Conservation (phyloP, 2,113 vertebrate genomes). For the Neopipo cinnamomea region DNA sequence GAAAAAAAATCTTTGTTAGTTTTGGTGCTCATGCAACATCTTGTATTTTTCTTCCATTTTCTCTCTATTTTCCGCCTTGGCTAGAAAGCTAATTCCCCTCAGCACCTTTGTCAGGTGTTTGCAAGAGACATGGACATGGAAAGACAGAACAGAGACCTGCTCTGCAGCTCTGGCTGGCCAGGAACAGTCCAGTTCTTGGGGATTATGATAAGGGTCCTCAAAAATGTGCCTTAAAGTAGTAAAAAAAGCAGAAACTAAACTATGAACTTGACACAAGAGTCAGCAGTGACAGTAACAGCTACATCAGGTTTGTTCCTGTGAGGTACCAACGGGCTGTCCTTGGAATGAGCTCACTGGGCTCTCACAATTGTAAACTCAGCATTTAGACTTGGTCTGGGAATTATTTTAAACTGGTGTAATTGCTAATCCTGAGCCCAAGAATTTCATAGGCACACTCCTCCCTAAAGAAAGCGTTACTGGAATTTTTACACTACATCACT, state of each 20-base stretch:
- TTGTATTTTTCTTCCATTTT: not conserved
- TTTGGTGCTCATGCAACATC: not conserved
- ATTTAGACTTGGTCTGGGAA: not conserved
- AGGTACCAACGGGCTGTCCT: not conserved
- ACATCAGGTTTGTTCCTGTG: not conserved
- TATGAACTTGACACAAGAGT: not conserved
- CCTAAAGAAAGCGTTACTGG: not conserved
- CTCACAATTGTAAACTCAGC: not conserved
- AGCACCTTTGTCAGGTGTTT: accelerated
- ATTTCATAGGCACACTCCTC: not conserved
- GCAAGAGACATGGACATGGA: not conserved
- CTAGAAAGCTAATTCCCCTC: not conserved
- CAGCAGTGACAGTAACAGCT: not conserved
- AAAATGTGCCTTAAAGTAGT: not conserved
- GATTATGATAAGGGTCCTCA: not conserved
- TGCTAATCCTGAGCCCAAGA: not conserved
- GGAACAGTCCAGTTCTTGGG: not conserved
- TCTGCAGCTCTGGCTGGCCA: not conserved
- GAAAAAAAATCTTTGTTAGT: not conserved
- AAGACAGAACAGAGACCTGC: not conserved
- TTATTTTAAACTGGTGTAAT: not conserved
- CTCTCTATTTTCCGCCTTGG: not conserved
- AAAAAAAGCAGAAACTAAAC: not conserved
- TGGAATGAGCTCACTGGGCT: not conserved
- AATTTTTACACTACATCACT: not conserved